Evolutionary conservation across 1,140 invertebrate species (phyloP).

Genomic region (Aphaenogaster floridana): DNA sequence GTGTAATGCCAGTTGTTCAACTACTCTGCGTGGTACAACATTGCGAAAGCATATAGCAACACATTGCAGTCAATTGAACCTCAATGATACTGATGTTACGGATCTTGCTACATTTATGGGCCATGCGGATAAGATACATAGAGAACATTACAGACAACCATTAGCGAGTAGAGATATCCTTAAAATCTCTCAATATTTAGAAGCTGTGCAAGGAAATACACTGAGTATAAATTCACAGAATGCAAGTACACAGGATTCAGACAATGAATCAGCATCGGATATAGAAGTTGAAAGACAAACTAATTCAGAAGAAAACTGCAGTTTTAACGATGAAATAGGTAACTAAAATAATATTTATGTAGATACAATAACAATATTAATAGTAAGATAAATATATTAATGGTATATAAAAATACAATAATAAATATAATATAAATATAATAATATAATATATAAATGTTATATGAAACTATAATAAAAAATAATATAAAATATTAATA

Average conservation of each 20-base stretch:
- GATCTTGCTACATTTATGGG: conserved; percentile 7
- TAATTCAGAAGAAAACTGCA: not conserved
- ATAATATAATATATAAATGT: too few species aligned
- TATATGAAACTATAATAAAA: too few species aligned
- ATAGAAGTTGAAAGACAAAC: not conserved
- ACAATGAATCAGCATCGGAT: not conserved
- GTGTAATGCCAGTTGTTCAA: not conserved
- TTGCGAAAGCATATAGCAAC: conserved; percentile 3
- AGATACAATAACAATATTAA: not conserved
- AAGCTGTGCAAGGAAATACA: not conserved
- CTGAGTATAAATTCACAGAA: too few species aligned
- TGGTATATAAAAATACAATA: not conserved
- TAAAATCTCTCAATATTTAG: not conserved
- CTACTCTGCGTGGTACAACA: not conserved
- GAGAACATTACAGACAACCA: not conserved
- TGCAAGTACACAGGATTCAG: not conserved
- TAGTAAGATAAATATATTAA: not conserved
- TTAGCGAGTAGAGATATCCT: not conserved
- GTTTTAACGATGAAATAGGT: not conserved
- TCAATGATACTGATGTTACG: not conserved
- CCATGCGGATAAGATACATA: not conserved
- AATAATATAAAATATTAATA: too few species aligned
- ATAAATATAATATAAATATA: too few species aligned
- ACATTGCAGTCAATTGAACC: conserved; percentile 4
- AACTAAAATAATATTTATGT: not conserved